Percentiles rank a stretch among this genome's conserved stretches.
phyloP scores from a whole-genome alignment of 2,113 vertebrate species.

The Misgurnus anguillicaudatus region DNA sequence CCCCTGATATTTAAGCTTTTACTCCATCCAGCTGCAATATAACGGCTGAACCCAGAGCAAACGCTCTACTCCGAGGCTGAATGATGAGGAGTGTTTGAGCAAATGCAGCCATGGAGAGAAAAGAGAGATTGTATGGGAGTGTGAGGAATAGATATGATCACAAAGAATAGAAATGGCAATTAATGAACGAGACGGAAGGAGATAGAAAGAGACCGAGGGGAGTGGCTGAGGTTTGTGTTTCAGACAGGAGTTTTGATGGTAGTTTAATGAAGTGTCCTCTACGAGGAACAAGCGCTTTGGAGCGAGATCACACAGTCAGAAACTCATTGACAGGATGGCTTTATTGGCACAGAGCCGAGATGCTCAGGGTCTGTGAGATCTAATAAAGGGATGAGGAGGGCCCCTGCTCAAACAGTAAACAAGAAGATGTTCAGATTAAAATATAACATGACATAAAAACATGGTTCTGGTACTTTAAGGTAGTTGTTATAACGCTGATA shows the following conservation, averaged over 20 bases:
- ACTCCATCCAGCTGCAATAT: conserved; percentile 40
- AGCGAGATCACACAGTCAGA: conserved; percentile 17
- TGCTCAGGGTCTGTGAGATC: conserved; percentile 17
- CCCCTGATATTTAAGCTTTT: conserved; percentile 41
- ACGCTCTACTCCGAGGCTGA: conserved; percentile 2
- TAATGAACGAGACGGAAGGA: conserved; percentile 8
- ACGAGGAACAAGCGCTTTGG: conserved; percentile 20
- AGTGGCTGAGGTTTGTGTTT: neutral
- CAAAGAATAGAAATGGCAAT: conserved; percentile 33
- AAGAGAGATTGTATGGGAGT: conserved; percentile 25
- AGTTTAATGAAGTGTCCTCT: conserved; percentile 43
- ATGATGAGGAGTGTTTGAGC: conserved; percentile 34
- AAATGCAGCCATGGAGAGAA: conserved; percentile 17
- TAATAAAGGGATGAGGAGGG: neutral
- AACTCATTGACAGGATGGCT: neutral
- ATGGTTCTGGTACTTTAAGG: too few relatives aligned
- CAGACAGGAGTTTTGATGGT: conserved; percentile 32
- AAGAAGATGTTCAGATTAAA: neutral
- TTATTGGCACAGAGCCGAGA: conserved; percentile 1
- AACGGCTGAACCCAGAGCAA: conserved; percentile 34
- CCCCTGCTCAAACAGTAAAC: neutral
- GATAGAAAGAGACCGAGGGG: neutral
- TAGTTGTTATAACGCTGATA: too few relatives aligned
- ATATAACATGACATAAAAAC: too few relatives aligned
- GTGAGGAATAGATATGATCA: conserved; percentile 44